These are phyloP conservation scores for Dioctria linearis DNA, from an alignment of 2,888 invertebrate genomes.

Conservation along the genomic window DNA sequence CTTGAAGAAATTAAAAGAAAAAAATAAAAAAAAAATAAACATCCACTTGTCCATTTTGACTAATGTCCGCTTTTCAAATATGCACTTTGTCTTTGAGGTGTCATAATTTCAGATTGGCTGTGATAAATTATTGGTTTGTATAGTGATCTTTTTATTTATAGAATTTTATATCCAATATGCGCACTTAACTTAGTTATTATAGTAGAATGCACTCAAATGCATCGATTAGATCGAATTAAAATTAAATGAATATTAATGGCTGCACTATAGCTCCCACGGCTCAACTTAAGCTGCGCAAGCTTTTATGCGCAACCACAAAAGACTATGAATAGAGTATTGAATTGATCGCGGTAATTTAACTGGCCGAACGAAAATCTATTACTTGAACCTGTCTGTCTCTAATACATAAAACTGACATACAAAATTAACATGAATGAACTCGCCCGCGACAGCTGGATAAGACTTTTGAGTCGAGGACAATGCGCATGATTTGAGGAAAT, in stretches of 20 bases:
- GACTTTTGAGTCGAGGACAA: constrained; percentile 1
- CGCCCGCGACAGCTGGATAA: not conserved
- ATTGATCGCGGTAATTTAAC: not conserved
- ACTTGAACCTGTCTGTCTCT: not conserved
- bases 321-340: not conserved
- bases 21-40: not conserved
- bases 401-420: too few species aligned
- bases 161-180: not conserved
- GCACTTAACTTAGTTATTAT: not conserved
- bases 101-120: constrained; percentile 2
- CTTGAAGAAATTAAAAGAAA: not conserved
- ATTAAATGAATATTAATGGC: constrained; percentile 31
- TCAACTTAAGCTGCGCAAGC: not conserved
- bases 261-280: not conserved
- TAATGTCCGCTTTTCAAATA: not conserved
- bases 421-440: not conserved
- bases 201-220: constrained; percentile 23
- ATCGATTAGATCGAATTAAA: constrained; percentile 30
- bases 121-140: not conserved
- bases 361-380: not conserved
- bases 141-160: not conserved
- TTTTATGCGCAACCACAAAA: not conserved
- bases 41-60: not conserved
- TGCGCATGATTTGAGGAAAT: constrained; percentile 6
- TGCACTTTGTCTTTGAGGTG: constrained; percentile 1